Base-by-base conservation (phyloP, 2,888 invertebrate genomes). In the Euzophera pinguis region DNA sequence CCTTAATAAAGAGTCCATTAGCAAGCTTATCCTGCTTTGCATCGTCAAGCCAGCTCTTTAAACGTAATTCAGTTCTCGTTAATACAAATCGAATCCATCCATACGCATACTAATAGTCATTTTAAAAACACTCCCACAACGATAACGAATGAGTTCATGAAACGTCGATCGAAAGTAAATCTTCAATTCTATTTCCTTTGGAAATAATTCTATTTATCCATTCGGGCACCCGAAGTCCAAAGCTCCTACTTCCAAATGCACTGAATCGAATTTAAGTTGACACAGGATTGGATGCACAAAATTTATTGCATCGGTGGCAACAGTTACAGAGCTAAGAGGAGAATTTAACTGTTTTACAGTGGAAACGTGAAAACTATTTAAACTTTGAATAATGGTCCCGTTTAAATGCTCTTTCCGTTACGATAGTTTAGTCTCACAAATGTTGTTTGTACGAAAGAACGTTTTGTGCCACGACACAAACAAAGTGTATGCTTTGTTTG, bases 121-220 rank as follows among this genome's bases (percentile, higher is more conserved):
- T 22, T 22, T 22, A 22, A 2, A 3, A 22, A 43, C 42, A 45
- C 32, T 16, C 16, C 22, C 5, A 22, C 5, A 5, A 22, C 22
- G 22, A 22, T 22, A 22, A 22, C 22, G 22, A 22, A 22, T 22
- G 22, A 22, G 34, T 32, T 45, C 32, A 45, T 32, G 45, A 45
- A 45, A 45, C 45, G 32, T 10, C 32, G 54, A 53, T 57, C 57
- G 57, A 53, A 55, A 59, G 53, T 57, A 57, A 42, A 34, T 53
- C 56, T 32, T 49, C 54, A 53, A 52, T 60, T 64, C 59, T 62
- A 62, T 61, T 58, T 64, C 60, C 66, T 62, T 69, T 71, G 68
- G 72, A 68, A 75, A 75, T 73, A 78, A 76, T 73, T 81, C 73
- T 78, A 77, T 83, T 79, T 80, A 78, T 65, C 64, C 71, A 68